Evolutionary conservation across 1,140 invertebrate species (phyloP).

Genomic region (Drosophila tristis): DNA sequence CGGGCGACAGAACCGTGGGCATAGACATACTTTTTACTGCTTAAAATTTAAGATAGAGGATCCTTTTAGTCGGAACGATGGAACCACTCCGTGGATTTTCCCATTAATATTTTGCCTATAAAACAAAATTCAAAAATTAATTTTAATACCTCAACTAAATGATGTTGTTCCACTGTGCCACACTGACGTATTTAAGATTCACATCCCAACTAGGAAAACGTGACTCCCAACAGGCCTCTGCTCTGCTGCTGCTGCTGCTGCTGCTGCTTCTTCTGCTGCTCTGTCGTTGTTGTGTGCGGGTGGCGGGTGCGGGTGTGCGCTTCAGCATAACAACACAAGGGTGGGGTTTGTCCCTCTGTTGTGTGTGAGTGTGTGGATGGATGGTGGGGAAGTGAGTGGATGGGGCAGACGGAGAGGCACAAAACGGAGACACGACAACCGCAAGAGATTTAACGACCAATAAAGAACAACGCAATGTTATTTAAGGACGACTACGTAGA

Average conservation of each 20-base stretch:
- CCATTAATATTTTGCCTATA: too few species aligned
- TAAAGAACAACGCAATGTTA: constrained; percentile 81
- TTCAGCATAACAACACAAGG: constrained; percentile 32
- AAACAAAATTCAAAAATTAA: background rate
- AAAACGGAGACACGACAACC: constrained; percentile 74
- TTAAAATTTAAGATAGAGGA: background rate
- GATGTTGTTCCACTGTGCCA: constrained; percentile 15
- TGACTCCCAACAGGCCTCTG: constrained; percentile 32
- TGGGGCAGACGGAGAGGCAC: constrained; percentile 5
- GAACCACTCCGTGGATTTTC: background rate
- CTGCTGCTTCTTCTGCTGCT: background rate
- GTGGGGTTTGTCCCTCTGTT: constrained; percentile 26
- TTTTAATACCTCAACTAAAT: constrained; percentile 1
- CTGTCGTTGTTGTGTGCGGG: background rate
- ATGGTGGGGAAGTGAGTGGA: background rate
- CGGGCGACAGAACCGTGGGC: constrained; percentile 43
- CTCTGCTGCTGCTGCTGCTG: background rate
- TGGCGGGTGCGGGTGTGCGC: constrained; percentile 9
- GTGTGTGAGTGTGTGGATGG: constrained; percentile 4
- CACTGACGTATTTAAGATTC: constrained; percentile 34
- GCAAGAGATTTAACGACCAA: constrained; percentile 82
- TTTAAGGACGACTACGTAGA: constrained; percentile 66
- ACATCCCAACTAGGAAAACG: constrained; percentile 30
- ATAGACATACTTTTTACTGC: background rate
- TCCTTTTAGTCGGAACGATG: too few species aligned